Base-by-base conservation (phyloP, 2,888 invertebrate species). In the Chloromyia formosa region DNA sequence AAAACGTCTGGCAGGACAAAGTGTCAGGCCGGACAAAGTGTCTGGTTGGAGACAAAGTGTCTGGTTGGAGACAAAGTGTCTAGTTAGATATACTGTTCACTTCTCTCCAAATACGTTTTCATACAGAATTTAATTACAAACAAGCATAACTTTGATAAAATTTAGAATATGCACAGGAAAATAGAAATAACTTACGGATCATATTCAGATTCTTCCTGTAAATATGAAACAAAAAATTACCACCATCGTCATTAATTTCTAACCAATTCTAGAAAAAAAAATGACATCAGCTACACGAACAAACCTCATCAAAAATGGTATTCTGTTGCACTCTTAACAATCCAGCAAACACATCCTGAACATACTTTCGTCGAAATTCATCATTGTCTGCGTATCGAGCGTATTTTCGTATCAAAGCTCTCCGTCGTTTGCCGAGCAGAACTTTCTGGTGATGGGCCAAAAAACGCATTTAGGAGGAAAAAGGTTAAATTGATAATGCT, bases 321-420 rank as follows among this genome's bases (percentile, higher is more conserved):
- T 40, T 61, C 42, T 35, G 35, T 35, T 35, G 54, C 16, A 61
- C 68, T 64, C 74, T 53, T 14, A 71, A 14, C 1, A 74, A 35
- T 4, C 74, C 27, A 0, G 61, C 14, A 42, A 62, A 75, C 22
- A 73, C 35, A 22, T 69, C 45, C 12, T 42, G 12, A 12, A 62
- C 27, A 4, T 71, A n/a, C 4, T 71, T 1, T 10, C 54, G 27
- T 27, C 71, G 53, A 56, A 56, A 76, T 18, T 71, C 35, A 16
- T 54, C 14, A 71, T 73, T 68, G 7, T 10, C 14, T 20, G 58
- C 56, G 62, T 40, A 76, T 61, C 16, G 35, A n/a, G 62, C 62
- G 74, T 76, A 76, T 56, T 76, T 76, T 64, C 62, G 12, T 2
- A 54, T 69, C 12, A 76, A 18, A n/a, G 75, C 75, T 56, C 64